Evolutionary conservation across 2,113 vertebrate species (phyloP), one percentile per base, ranked within the genome.

Genomic region (Cyprinodon brontotheroides): DNA sequence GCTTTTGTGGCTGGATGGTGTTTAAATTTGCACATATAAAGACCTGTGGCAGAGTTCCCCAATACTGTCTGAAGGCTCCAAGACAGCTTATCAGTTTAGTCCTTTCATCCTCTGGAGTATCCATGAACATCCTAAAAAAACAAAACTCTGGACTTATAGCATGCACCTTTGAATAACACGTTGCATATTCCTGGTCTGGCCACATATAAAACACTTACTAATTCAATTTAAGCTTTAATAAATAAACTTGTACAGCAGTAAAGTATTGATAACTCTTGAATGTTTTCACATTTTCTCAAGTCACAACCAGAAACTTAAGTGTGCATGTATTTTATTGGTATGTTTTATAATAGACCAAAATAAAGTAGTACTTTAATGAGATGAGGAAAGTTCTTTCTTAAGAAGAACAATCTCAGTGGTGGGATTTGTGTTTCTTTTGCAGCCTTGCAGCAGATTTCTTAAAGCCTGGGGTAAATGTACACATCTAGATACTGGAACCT

Each of bases 1-100:
- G 43, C n/a, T 37, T 38, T 62, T 71, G 0, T 45, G 1, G 6
- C 1, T 9, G 1, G 12, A 0, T 43, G 3, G 11, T 4, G 0
- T 66, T 48, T 11, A 20, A 60, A 0, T 63, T 15, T 79, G n/a
- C 36, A 0, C 11, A 8, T 60, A 14, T 65, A 40, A 3, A 86
- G 72, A 99, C 98, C 95, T 97, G 97, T 65, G 97, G 96, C 66
- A 99, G 95, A 6, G 96, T 95, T 88, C 92, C 93, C 98, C 97
- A 99, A 87, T 96, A 99, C 67, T 98, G 97, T 41, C 95, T 94
- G 87, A 99, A 99, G 67, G 97, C 97, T 11, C 95, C 95, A 38
- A 99, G 92, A 89, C 97, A 99, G 87, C 96, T 99, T 88, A 96
- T 94, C 39, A 99, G 92, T 79, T 99, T 99, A 36, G 96, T 99